Base-by-base conservation (phyloP, 2,797 vertebrate species). In the Sebastes itinus region DNA sequence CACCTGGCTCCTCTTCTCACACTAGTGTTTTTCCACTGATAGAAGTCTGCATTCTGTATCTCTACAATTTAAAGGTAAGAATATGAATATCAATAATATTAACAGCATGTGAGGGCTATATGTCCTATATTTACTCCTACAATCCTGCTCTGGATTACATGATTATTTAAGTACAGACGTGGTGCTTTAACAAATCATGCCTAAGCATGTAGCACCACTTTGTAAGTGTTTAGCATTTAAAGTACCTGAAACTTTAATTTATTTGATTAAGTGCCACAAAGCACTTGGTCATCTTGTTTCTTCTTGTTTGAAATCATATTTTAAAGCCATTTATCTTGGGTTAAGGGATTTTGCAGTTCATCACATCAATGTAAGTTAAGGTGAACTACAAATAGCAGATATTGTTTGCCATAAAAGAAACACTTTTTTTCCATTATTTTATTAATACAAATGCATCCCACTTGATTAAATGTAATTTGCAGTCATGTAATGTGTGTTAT, bases 51-150 rank as follows among this genome's bases (percentile, higher is more conserved):
- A 49, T 35, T 35, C 52, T 72, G 2, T 7, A 38, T 22, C 23
- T 18, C 62, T 38, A 3, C 32, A 1, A 58, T 56, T 30, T 64
- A 62, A 38, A 88, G 93, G 93, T 94, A 89, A 92, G 92, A 77
- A 63, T 60, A 62, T 59, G 1, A 54, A n/a, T 46, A 32, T 56
- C 1, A 32, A 6, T 49, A n/a, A 46, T 33, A 61, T 61, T 27
- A 46, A 33, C 5, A 54, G 1, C 7, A 25, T 63, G 28, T 66
- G 23, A 35, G 23, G 13, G 3, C 16, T 33, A n/a, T 28, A 65
- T 38, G 11, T 1, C 2, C 2, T 66, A 23, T 8, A 54, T 63
- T 1, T 74, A 32, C 2, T 38, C 2, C 27, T 27, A 61, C 2
- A 58, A 9, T 67, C 4, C 54, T 70, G 18, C 7, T 35, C 2